phyloP scores from a whole-genome alignment of 2,888 invertebrate genomes.

The Nebria brevicollis region DNA sequence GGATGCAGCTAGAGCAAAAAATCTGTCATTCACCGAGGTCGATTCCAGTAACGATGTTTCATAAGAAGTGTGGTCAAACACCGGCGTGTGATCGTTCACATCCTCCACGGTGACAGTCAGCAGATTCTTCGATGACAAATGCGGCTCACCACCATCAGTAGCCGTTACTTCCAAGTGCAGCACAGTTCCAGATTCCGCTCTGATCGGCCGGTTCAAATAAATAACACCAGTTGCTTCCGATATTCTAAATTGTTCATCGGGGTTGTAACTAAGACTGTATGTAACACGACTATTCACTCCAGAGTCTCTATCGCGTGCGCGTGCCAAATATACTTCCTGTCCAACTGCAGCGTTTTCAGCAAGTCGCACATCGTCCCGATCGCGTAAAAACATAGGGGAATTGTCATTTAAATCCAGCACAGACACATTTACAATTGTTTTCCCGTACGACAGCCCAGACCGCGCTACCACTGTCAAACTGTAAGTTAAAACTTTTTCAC shows the following conservation, averaged over 20 bases:
- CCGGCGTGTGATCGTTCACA: conserved; percentile 95
- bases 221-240: conserved; percentile 89
- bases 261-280: conserved; percentile 83
- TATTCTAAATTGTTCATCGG: conserved; percentile 84
- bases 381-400: conserved; percentile 82
- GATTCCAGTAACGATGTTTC: conserved; percentile 93
- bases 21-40: conserved; percentile 88
- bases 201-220: conserved; percentile 83
- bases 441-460: conserved; percentile 78
- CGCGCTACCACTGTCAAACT: conserved; percentile 83
- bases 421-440: conserved; percentile 81
- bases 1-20: conserved; percentile 88
- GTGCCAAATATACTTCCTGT: conserved; percentile 88
- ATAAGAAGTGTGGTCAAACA: conserved; percentile 91
- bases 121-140: conserved; percentile 79
- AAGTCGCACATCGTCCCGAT: conserved; percentile 81
- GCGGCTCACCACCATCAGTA: conserved; percentile 82
- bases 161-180: conserved; percentile 83
- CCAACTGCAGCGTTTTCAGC: conserved; percentile 93
- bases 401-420: conserved; percentile 93
- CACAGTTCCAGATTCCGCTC: conserved; percentile 76
- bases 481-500: conserved; percentile 82
- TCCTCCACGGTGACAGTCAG: conserved; percentile 81
- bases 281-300: conserved; percentile 88
- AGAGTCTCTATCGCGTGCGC: conserved; percentile 87